phyloP scores from a whole-genome alignment of 2,888 invertebrate species.

The Anthrax anthrax region DNA sequence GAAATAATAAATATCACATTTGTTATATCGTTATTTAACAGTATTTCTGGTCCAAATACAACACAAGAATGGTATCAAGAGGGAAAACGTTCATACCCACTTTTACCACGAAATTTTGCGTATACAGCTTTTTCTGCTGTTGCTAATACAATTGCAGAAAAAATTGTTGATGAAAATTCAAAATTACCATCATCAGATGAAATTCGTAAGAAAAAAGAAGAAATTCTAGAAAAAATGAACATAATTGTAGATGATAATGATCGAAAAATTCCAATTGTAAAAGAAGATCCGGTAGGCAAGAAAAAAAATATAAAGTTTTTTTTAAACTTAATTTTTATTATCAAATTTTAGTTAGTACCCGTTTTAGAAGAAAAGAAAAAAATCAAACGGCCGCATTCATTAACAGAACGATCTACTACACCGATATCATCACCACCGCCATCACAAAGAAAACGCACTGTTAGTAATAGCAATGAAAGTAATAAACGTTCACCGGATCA shows the following conservation, averaged over 20 bases:
- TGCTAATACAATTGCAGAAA: slow-evolving; percentile 63
- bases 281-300: slow-evolving; percentile 31
- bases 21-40: too few relatives aligned
- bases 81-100: slow-evolving; percentile 67
- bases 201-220: not conserved
- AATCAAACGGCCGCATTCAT: slow-evolving; percentile 7
- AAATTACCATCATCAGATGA: slow-evolving; percentile 36
- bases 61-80: slow-evolving; percentile 72
- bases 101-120: slow-evolving; percentile 70
- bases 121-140: slow-evolving; percentile 72
- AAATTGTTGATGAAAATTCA: slow-evolving; percentile 48
- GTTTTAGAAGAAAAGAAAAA: slow-evolving; percentile 6
- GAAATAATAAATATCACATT: not conserved
- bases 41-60: slow-evolving; percentile 52
- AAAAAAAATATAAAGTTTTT: too few relatives aligned
- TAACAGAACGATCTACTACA: not conserved
- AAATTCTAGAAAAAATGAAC: not conserved
- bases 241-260: not conserved
- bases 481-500: slow-evolving; percentile 4
- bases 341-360: not conserved
- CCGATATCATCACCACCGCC: not conserved
- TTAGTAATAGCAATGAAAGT: slow-evolving; percentile 1
- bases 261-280: slow-evolving; percentile 17
- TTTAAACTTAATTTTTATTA: too few relatives aligned
- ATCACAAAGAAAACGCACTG: slow-evolving; percentile 7